Base-by-base conservation (phyloP, 2,888 invertebrate species). In the Vandiemenella viatica region DNA sequence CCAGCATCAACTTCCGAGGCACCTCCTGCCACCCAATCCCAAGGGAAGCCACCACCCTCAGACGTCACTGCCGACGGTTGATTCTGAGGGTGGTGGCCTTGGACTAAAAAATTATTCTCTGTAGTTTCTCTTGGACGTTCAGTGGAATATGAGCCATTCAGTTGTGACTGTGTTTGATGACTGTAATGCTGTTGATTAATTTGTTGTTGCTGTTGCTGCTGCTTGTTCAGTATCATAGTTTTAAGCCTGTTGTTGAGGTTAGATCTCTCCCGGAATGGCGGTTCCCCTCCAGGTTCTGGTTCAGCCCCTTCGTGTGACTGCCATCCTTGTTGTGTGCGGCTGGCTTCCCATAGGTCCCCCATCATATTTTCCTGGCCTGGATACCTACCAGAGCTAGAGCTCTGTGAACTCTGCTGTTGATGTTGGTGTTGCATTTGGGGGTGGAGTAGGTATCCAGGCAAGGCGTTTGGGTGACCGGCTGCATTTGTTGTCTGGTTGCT, bases 51-150 rank as follows among this genome's bases (percentile, higher is more conserved):
- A 79, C 79, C 79, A 79, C 79, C 79, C 71, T 77, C 79, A 78
- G 78, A 60, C 49, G 53, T 61, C 60, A 65, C 62, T 71, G 75
- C 75, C 76, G 77, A 79, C 57, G 49, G 41, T 41, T 49, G 51
- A 44, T 51, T 69, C 69, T 83, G 86, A 81, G 83, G 88, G 86
- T 88, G 89, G 88, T 89, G 89, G 89, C 89, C 88, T 87, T 85
- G 85, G 84, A 82, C 88, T 89, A 89, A 89, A 89, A 89, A 89
- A 89, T 89, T 86, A 87, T 41, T 51, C 50, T 53, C 55, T 49
- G 53, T 46, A 41, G 45, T 51, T 19, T 45, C 43, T 50, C 21
- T 17, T 18, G 46, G 13, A 37, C 21, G 8, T 16, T 37, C 46
- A 48, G n/a, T n/a, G 37, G 13, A 21, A 37, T 17, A 15, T 18